Evolutionary conservation across 2,797 vertebrate species (phyloP).

Genomic region (Pangasius krempfi): DNA sequence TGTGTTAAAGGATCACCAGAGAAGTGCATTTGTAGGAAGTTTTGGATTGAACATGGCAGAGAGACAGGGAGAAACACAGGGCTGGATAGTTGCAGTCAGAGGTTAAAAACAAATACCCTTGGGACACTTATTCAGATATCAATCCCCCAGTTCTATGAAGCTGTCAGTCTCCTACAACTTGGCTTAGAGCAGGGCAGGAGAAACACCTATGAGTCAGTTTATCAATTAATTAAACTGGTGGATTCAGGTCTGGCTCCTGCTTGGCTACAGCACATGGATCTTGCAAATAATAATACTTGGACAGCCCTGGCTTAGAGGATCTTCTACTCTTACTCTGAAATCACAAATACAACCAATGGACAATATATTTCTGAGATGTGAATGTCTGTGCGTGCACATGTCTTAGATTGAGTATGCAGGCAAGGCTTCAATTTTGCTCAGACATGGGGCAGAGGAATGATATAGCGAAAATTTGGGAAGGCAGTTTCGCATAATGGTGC

Average conservation of each 20-base stretch:
- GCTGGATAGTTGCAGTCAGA: conserved; percentile 32
- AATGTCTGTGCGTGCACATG: conserved; percentile 6
- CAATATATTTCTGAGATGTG: conserved; percentile 41
- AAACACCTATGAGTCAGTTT: background rate
- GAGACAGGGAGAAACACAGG: conserved; percentile 42
- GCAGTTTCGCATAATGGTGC: background rate
- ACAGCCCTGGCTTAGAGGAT: conserved; percentile 38
- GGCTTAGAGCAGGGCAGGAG: background rate
- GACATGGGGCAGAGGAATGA: conserved; percentile 28
- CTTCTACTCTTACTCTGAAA: conserved; percentile 45
- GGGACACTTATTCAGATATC: conserved; percentile 40
- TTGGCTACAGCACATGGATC: background rate
- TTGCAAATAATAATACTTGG: background rate
- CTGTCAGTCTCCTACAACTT: conserved; percentile 43
- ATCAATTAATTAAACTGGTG: background rate
- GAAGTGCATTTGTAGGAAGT: background rate
- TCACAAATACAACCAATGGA: conserved; percentile 46
- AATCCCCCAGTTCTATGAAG: conserved; percentile 41
- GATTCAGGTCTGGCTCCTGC: no score
- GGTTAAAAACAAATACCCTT: conserved; percentile 31
- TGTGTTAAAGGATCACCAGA: conserved; percentile 14
- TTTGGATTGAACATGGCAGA: conserved; percentile 25
- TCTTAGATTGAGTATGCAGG: conserved; percentile 36
- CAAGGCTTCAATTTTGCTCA: conserved; percentile 43
- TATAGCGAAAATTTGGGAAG: background rate